Evolutionary conservation across 2,113 vertebrate genomes (phyloP).

Genomic region (Camelus dromedarius): DNA sequence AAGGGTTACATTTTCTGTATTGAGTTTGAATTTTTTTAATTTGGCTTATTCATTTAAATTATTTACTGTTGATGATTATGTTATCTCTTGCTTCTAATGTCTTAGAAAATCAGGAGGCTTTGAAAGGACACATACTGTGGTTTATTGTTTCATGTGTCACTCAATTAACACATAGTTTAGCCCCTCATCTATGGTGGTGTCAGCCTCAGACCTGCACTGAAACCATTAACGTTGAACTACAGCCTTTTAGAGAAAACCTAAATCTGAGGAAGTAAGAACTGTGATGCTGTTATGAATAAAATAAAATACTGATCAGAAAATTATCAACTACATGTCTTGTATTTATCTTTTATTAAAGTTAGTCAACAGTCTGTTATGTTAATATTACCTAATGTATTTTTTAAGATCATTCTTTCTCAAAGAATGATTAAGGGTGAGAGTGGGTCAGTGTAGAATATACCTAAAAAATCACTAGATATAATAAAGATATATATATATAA

Average conservation of each 20-base stretch:
- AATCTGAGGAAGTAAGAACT: not conserved
- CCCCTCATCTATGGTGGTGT: not conserved
- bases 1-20: not conserved
- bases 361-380: not conserved
- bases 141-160: constrained; percentile 17
- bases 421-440: not conserved
- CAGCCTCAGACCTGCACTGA: not conserved
- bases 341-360: constrained; percentile 8
- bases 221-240: not conserved
- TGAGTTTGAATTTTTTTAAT: not conserved
- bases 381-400: not conserved
- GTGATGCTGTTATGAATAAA: constrained; percentile 9
- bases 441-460: not conserved
- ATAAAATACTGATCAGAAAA: not conserved
- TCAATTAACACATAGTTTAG: not conserved
- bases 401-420: not conserved
- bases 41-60: not conserved
- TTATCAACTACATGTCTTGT: not conserved
- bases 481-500: too few species aligned
- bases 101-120: constrained; percentile 20
- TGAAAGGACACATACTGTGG: constrained; percentile 11
- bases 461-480: not conserved
- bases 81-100: not conserved
- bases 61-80: constrained; percentile 33
- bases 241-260: not conserved